Conservation (phyloP, 1,140 invertebrate species). For the Gonioctena quinquepunctata region DNA sequence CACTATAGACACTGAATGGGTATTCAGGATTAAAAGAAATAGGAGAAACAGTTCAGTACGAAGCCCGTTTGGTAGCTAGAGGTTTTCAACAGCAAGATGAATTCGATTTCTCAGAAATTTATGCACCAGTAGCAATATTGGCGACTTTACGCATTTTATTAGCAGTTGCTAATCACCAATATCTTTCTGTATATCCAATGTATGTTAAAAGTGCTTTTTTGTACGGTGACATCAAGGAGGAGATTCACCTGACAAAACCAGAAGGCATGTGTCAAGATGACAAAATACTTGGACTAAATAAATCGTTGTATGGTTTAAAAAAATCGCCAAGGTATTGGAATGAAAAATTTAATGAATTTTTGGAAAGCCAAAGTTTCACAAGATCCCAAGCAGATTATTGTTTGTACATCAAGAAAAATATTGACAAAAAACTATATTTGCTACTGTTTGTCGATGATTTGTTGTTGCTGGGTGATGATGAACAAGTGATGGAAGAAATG, state of each 20-base stretch:
- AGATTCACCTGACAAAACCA: background rate
- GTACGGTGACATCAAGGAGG: background rate
- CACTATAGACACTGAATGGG: background rate
- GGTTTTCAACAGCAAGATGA: background rate
- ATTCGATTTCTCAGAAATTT: background rate
- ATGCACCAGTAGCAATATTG: background rate
- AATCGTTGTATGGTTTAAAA: constrained; percentile 44
- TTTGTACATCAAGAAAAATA: background rate
- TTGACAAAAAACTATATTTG: background rate
- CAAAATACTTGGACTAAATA: constrained; percentile 42
- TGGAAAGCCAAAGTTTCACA: background rate
- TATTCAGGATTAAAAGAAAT: background rate
- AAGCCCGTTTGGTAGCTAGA: background rate
- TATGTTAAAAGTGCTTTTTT: too few relatives aligned
- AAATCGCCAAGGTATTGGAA: constrained; percentile 48
- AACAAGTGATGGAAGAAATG: background rate
- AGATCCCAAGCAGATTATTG: background rate
- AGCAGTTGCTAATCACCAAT: background rate
- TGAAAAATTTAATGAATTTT: constrained; percentile 39
- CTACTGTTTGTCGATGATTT: background rate
- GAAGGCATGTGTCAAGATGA: background rate
- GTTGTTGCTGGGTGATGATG: background rate
- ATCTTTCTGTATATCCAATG: background rate
- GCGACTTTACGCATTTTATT: background rate
- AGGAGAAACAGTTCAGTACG: too few relatives aligned